phyloP scores from a whole-genome alignment of 2,113 vertebrate genomes.

The Caracal caracal region DNA sequence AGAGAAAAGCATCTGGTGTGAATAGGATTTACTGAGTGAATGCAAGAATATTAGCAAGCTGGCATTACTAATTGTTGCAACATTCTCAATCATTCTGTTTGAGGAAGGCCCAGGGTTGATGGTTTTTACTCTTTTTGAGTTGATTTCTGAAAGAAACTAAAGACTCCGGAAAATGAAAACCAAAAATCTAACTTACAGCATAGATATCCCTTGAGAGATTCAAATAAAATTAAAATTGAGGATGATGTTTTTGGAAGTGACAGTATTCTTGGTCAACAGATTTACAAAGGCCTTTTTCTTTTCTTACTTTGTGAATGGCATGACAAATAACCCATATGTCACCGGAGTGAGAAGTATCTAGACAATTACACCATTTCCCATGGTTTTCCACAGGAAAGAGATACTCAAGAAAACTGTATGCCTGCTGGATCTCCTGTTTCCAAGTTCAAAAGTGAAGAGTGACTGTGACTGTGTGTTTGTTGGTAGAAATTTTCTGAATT shows the following conservation, averaged over 20 bases:
- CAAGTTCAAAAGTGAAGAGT: neutral
- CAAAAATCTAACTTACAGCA: neutral
- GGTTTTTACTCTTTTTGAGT: neutral
- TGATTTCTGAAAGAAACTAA: neutral
- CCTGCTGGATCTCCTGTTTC: neutral
- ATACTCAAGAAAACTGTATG: neutral
- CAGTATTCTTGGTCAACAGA: neutral
- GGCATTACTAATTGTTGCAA: neutral
- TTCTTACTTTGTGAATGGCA: neutral
- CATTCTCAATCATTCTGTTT: neutral
- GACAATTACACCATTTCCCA: neutral
- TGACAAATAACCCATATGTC: neutral
- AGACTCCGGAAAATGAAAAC: neutral
- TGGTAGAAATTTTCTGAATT: constrained; percentile 64
- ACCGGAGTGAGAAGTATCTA: neutral
- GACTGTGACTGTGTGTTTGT: neutral
- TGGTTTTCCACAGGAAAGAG: neutral
- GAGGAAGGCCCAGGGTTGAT: neutral
- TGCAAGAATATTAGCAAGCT: neutral
- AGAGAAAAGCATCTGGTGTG: neutral
- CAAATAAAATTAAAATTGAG: constrained; percentile 2
- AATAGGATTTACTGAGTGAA: neutral
- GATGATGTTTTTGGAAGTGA: neutral
- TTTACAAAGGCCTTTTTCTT: neutral
- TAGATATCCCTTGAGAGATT: neutral